Evolutionary conservation across 1,140 invertebrate genomes (phyloP), one percentile per base, ranked within the genome.

Genomic region (Macrosteles quadrilineatus): DNA sequence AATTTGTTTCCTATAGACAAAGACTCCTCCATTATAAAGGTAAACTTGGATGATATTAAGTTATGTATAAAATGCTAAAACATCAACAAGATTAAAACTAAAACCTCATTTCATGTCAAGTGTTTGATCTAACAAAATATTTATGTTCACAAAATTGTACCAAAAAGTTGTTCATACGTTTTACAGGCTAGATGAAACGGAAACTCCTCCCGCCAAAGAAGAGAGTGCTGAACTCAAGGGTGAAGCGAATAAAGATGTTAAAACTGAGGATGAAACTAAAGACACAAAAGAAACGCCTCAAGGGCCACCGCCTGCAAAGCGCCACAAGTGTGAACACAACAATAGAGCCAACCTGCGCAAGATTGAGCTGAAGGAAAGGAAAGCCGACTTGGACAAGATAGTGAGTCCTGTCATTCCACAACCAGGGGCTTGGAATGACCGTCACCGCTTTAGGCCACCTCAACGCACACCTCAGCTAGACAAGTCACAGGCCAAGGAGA

Each of bases 401-500:
- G 94, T 96, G 0, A 96, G 94, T 78, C 93, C 94, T 4, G 93
- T 96, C 1, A 90, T 96, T 72, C 93, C 92, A 14, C 94, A 96
- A 75, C 92, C 93, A 0, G 92, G 92, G 1, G 87, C 89, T 1
- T 91, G 91, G 86, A 81, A 79, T 75, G 76, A 93, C 87, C 80
- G 81, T 83, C 71, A 65, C 73, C 77, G 30, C 76, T 77, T 27
- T 78, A 80, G 67, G 45, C 62, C 72, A 40, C 65, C 73, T 21
- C 75, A 74, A 29, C 71, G 72, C 12, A 73, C 64, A 67, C 65
- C 70, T 19, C 21, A 71, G 19, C 75, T 75, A 64, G 75, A 77
- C 69, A 78, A 79, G 64, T 67, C 72, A 9, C 73, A 75, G 70
- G 82, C 82, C 53, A 36, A 36, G 32, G 14, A 36, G 14, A 75